A percentile compares a stretch with the other conserved stretches of the same genome.
Evolutionary conservation across 2,113 vertebrate genomes (phyloP).

Genomic region (Bambusicola thoracicus): DNA sequence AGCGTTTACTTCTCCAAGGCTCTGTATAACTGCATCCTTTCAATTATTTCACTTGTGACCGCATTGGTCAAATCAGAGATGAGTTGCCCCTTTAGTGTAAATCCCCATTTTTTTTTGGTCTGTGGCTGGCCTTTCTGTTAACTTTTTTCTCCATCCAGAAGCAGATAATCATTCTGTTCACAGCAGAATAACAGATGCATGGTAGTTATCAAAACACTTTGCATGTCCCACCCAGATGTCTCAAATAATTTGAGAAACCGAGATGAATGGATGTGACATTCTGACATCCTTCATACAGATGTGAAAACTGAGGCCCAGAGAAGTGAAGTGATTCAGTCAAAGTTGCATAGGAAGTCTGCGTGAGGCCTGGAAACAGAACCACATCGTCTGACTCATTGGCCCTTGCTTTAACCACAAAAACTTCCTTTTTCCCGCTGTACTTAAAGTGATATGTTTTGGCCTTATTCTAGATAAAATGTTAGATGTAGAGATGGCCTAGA

Average conservation of each 20-base stretch:
- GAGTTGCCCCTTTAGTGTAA: background rate
- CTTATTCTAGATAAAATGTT: conserved; percentile 54
- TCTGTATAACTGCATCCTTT: conserved; percentile 28
- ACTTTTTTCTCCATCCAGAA: conserved; percentile 2
- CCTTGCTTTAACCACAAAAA: conserved; percentile 71
- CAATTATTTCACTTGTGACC: conserved; percentile 37
- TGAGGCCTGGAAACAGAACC: conserved; percentile 67
- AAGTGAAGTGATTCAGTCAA: conserved; percentile 10
- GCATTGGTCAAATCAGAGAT: background rate
- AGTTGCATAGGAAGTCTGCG: conserved; percentile 42
- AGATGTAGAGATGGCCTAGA: conserved; percentile 70
- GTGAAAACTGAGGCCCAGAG: conserved; percentile 50
- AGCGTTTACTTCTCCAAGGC: conserved; percentile 36
- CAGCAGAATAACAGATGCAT: conserved; percentile 61
- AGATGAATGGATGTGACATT: conserved; percentile 61
- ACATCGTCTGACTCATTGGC: conserved; percentile 67
- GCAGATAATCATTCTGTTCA: conserved; percentile 55
- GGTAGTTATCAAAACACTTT: conserved; percentile 53
- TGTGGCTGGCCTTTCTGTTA: background rate
- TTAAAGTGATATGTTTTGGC: conserved; percentile 67
- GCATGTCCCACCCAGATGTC: conserved; percentile 68
- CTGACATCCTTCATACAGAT: conserved; percentile 64
- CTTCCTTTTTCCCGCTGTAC: conserved; percentile 52
- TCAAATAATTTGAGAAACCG: conserved; percentile 46
- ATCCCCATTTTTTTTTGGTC: background rate